phyloP scores from a whole-genome alignment of 2,888 invertebrate genomes.

The Pachydiplax longipennis region DNA sequence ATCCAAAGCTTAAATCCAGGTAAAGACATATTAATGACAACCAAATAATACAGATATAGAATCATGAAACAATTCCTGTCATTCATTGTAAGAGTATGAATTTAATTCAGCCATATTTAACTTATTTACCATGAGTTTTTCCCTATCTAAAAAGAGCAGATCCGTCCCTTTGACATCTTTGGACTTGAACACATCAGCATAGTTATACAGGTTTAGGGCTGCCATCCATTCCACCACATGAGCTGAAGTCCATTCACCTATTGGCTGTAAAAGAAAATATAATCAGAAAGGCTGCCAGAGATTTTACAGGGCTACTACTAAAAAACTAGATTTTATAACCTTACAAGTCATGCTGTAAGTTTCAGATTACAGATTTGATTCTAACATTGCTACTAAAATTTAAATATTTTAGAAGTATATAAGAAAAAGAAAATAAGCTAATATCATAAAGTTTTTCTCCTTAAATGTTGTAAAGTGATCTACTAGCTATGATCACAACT shows the following conservation, averaged over 20 bases:
- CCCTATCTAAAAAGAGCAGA: slow-evolving; percentile 70
- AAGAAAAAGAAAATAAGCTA: too few species aligned
- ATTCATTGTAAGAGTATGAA: not conserved
- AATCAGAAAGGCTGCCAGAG: not conserved
- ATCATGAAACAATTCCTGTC: not conserved
- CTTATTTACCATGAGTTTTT: slow-evolving; percentile 70
- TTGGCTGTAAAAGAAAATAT: slow-evolving; percentile 64
- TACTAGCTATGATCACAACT: too few species aligned
- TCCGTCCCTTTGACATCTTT: slow-evolving; percentile 74
- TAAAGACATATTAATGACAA: too few species aligned
- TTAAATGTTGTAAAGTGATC: too few species aligned
- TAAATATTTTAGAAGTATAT: too few species aligned
- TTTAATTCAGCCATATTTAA: too few species aligned
- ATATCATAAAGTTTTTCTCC: too few species aligned
- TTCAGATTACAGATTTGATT: too few species aligned
- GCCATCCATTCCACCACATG: slow-evolving; percentile 82
- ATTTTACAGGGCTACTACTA: not conserved
- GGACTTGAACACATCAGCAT: slow-evolving; percentile 75
- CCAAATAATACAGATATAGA: not conserved
- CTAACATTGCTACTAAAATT: too few species aligned
- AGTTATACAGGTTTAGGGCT: slow-evolving; percentile 73
- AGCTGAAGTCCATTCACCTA: slow-evolving; percentile 72
- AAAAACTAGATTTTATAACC: too few species aligned
- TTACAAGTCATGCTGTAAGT: too few species aligned
- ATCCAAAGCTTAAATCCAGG: too few species aligned